These are phyloP conservation scores for Oophaga pumilio DNA, from an alignment of 2,113 vertebrate species.

Conservation along the genomic window DNA sequence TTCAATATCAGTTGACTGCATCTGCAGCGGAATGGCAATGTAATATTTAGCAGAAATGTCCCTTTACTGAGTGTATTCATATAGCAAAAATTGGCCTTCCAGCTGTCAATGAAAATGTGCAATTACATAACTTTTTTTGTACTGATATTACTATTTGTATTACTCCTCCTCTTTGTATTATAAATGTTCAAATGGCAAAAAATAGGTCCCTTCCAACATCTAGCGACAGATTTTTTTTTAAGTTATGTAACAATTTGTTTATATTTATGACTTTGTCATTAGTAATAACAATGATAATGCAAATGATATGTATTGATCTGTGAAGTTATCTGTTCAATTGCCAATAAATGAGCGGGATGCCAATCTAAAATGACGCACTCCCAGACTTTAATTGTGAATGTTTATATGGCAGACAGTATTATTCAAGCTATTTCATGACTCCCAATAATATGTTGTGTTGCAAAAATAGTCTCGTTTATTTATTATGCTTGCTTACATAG, in stretches of 20 bases:
- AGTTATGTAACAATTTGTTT: not conserved
- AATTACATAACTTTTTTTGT: not conserved
- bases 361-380: not conserved
- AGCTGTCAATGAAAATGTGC: conserved; percentile 2
- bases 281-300: not conserved
- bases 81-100: not conserved
- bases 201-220: not conserved
- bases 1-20: not conserved
- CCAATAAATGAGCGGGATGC: not conserved
- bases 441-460: not conserved
- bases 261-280: not conserved
- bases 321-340: not conserved
- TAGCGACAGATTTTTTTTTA: not conserved
- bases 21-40: not conserved
- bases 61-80: not conserved
- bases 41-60: not conserved
- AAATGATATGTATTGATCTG: not conserved
- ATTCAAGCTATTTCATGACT: not conserved
- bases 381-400: not conserved
- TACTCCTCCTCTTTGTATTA: not conserved
- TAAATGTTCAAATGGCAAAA: not conserved
- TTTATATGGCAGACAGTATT: not conserved
- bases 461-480: not conserved
- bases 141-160: not conserved
- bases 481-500: no score